Evolutionary conservation across 1,140 invertebrate species (phyloP).

Genomic region (Thaumetopoea pityocampa): DNA sequence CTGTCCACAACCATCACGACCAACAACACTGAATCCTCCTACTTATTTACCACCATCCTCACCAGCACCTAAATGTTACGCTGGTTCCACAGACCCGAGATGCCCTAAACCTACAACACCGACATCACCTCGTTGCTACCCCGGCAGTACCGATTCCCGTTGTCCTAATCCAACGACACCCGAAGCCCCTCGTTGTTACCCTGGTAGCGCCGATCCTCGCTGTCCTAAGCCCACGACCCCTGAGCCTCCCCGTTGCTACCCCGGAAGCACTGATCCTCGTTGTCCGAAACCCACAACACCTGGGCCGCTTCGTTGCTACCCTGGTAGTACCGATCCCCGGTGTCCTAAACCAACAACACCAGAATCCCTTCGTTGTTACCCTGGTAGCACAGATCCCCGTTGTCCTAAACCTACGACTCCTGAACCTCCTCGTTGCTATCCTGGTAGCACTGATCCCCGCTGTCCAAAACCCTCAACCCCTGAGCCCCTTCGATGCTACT

Average conservation of each 20-base stretch:
- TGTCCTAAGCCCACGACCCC: constrained; percentile 4
- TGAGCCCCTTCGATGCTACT: constrained; percentile 37
- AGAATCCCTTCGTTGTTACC: background rate
- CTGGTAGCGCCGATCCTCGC: background rate
- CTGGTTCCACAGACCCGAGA: constrained; percentile 3
- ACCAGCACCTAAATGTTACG: constrained; percentile 26
- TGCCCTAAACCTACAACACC: constrained; percentile 9
- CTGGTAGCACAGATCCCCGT: background rate
- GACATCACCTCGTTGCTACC: constrained; percentile 1
- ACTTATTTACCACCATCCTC: constrained; percentile 19
- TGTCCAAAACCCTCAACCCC: constrained; percentile 5
- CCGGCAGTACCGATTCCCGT: constrained; percentile 3
- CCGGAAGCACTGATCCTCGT: constrained; percentile 1
- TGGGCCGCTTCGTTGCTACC: constrained; percentile 1
- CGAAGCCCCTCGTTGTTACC: background rate
- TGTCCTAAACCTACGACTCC: constrained; percentile 5
- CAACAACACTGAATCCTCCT: constrained; percentile 4
- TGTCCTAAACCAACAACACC: background rate
- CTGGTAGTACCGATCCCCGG: background rate
- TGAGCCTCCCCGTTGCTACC: constrained; percentile 1
- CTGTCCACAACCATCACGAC: constrained; percentile 31
- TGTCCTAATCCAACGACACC: constrained; percentile 9
- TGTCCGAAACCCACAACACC: constrained; percentile 4
- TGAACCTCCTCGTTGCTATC: background rate
- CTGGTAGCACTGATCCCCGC: background rate